Evolutionary conservation across 1,140 invertebrate species (phyloP), one percentile per base, ranked within the genome.

Genomic region (Drosophila yakuba): DNA sequence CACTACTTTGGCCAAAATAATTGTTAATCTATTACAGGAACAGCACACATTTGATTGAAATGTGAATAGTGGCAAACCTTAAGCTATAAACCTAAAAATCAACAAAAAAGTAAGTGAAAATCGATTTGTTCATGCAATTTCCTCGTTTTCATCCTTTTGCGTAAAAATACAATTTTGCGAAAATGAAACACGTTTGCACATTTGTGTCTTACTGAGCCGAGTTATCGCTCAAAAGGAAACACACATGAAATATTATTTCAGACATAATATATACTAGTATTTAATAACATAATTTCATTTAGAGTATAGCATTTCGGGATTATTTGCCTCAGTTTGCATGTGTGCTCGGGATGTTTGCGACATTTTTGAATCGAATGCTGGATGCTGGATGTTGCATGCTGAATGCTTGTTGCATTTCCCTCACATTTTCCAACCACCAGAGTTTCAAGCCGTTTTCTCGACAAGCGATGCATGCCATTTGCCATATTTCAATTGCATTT

Each of bases 401-500:
- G 28, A 28, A 32, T 10, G 28, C 44, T 63, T 60, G 32, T 32
- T 36, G 58, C 60, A 64, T n/a, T 67, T 67, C 32, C 35, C 15
- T 35, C 25, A 41, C 35, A n/a, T 50, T 52, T 36, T 11, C 38
- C n/a, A 8, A 4, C 10, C 10, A 4, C 8, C 52, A 41, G 54
- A 35, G 47, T 41, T 60, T 58, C 32, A 59, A 52, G 35, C 54
- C 59, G 54, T 66, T 74, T 71, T 52, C 74, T 56, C 66, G 61
- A 45, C 66, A 52, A 52, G 48, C 81, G 72, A 74, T 59, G 83
- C 78, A 80, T 84, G 81, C 67, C 73, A 80, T 74, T 84, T 77
- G 73, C 77, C 55, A 85, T 80, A 80, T 85, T 80, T 85, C 74
- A 85, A 85, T 80, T 78, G 77, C 74, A 78, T 78, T 85, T 85